Conservation (phyloP, 2,888 invertebrate species). For the Watsonalla cultraria region DNA sequence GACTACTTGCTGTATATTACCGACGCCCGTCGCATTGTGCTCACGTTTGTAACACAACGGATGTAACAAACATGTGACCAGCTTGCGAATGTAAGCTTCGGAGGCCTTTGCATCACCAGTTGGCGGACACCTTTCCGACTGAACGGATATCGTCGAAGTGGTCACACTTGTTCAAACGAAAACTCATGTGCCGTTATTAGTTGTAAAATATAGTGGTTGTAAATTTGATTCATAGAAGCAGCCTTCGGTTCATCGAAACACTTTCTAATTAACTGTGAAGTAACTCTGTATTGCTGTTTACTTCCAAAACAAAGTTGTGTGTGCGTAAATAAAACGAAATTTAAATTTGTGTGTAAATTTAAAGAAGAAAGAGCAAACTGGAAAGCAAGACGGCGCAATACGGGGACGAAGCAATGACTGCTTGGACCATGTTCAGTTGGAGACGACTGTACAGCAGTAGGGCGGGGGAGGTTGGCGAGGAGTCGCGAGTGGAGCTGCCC, state of each 20-base stretch:
- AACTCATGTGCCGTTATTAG: constrained; percentile 6
- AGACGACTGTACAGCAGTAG: constrained; percentile 62
- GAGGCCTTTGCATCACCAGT: constrained; percentile 50
- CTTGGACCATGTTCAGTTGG: constrained; percentile 77
- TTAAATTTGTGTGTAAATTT: background rate
- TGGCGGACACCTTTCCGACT: constrained; percentile 41
- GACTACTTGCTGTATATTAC: constrained; percentile 39
- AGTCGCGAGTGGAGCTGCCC: constrained; percentile 56
- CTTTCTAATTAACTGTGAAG: background rate
- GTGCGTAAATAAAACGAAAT: background rate
- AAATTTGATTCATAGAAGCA: background rate
- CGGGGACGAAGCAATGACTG: constrained; percentile 74
- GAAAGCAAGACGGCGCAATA: constrained; percentile 67
- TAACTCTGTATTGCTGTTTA: background rate
- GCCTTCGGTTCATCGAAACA: background rate
- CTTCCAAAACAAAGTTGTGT: background rate
- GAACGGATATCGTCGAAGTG: constrained; percentile 47
- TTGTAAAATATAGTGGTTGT: background rate
- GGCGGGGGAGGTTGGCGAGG: constrained; percentile 48
- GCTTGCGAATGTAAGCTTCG: constrained; percentile 52
- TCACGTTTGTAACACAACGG: constrained; percentile 66
- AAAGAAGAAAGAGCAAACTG: constrained; percentile 4
- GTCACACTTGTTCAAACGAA: constrained; percentile 14
- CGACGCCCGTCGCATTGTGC: constrained; percentile 42
- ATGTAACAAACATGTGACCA: constrained; percentile 64